Base-by-base conservation (phyloP, 1,140 invertebrate genomes). In the Drosophila punjabiensis region DNA sequence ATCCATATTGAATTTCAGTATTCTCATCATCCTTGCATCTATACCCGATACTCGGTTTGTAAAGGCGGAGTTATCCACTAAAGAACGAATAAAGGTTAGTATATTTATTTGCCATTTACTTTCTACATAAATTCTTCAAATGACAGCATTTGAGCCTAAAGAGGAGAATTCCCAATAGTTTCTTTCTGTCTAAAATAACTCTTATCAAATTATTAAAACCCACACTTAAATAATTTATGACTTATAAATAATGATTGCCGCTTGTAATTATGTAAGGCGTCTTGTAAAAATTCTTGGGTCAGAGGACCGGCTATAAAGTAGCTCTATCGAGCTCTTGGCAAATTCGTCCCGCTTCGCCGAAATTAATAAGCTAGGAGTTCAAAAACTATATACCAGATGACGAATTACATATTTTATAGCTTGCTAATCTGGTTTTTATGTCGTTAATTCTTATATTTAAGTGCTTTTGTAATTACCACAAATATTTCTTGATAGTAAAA, bases 61-160 rank as follows among this genome's bases (percentile, higher is more conserved):
- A 35, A 53, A 68, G 10, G 73, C 87, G 18, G 83, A 90, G 41
- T 52, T 52, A 77, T 80, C 86, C 52, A 91, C 86, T 28, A 58
- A 70, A 55, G 86, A 90, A 47, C 73, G 87, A 53, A 90, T 90
- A 20, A 90, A 74, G 79, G 86, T 87, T 65, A 59, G 81, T 56
- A 16, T 6, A 35, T 5, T 9, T 37, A 24, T 28, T 30, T 18
- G 1, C 13, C 4, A 39, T 59, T 59, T 28, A 16, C 8, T 10
- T 43, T 43, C 41, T 5, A 56, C 5, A n/a, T 24, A 16, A 10
- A 16, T 20, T 50, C 1, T 5, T 7, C 0, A 20, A 14, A 14
- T 8, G 4, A 55, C 14, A 35, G 14, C 11, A 1, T 14, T 24
- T 14, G 20, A 16, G 20, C 5, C 3, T 14, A 28, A 24, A 3